Percentiles rank a stretch among this genome's conserved stretches.
Evolutionary conservation across 1,140 invertebrate species (phyloP).

Genomic region (Pseudachorutes palmiensis): DNA sequence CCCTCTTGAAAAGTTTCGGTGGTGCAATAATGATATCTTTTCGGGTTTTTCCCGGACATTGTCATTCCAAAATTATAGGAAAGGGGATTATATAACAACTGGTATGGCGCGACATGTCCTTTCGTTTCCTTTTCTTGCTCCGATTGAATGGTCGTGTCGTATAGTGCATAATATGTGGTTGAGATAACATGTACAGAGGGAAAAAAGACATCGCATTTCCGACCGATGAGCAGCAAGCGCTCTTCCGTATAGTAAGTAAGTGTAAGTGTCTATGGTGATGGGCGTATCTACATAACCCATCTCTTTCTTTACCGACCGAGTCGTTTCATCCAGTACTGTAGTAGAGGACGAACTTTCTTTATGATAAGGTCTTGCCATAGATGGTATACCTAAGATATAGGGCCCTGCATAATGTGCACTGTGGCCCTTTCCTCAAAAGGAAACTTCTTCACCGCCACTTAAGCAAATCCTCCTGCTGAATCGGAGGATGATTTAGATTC

Average conservation of each 20-base stretch:
- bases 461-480: background rate
- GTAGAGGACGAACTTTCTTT: background rate
- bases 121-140: background rate
- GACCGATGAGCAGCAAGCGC: too few species aligned
- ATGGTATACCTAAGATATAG: background rate
- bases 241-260: background rate
- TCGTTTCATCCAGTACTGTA: too few species aligned
- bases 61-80: too few species aligned
- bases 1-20: too few species aligned
- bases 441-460: slow-evolving; percentile 3
- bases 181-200: slow-evolving; percentile 23
- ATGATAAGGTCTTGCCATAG: background rate
- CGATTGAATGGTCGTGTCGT: slow-evolving; percentile 22
- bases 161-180: slow-evolving; percentile 24
- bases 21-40: too few species aligned
- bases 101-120: too few species aligned
- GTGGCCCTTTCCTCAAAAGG: slow-evolving; percentile 8
- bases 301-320: background rate
- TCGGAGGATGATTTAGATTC: slow-evolving; percentile 3
- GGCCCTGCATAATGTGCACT: background rate
- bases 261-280: slow-evolving; percentile 2
- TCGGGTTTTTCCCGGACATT: too few species aligned
- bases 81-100: too few species aligned
- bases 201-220: slow-evolving; percentile 9
- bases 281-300: slow-evolving; percentile 3